A percentile compares a stretch with the other conserved stretches of the same genome.
Conservation (phyloP, 2,797 vertebrate genomes). For the Gadopsis marmoratus region DNA sequence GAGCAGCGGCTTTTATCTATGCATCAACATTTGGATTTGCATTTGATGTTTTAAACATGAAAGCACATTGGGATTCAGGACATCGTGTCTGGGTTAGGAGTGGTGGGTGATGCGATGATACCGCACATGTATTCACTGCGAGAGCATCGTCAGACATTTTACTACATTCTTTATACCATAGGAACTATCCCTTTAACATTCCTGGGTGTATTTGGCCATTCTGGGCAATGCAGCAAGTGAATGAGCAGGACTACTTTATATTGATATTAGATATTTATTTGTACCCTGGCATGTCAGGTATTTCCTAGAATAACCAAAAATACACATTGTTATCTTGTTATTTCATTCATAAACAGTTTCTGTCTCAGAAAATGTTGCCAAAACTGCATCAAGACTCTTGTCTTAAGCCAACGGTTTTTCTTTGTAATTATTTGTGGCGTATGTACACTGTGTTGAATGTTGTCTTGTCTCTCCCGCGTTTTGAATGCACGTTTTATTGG, state of each 20-base stretch:
- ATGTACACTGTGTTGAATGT: neutral
- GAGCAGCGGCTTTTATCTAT: constrained; percentile 38
- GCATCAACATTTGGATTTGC: constrained; percentile 1
- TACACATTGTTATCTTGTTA: neutral
- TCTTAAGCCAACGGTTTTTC: neutral
- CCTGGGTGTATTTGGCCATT: neutral
- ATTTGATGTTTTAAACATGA: constrained; percentile 15
- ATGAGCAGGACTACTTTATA: neutral
- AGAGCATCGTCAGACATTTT: neutral
- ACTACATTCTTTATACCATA: neutral
- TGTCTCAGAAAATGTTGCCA: neutral
- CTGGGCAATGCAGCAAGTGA: neutral
- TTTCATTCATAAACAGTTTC: neutral
- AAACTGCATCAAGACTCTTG: neutral
- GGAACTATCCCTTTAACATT: neutral
- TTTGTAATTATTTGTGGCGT: neutral
- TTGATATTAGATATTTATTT: neutral
- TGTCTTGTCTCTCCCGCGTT: neutral
- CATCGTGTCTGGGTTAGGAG: neutral
- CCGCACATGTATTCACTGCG: rapidly evolving
- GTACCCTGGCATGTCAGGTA: neutral
- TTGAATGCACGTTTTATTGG: neutral
- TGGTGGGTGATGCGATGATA: neutral
- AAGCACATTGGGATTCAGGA: neutral
- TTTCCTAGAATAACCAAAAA: neutral